Conservation (phyloP, 2,888 invertebrate species). For the Tenthredo mesomela region DNA sequence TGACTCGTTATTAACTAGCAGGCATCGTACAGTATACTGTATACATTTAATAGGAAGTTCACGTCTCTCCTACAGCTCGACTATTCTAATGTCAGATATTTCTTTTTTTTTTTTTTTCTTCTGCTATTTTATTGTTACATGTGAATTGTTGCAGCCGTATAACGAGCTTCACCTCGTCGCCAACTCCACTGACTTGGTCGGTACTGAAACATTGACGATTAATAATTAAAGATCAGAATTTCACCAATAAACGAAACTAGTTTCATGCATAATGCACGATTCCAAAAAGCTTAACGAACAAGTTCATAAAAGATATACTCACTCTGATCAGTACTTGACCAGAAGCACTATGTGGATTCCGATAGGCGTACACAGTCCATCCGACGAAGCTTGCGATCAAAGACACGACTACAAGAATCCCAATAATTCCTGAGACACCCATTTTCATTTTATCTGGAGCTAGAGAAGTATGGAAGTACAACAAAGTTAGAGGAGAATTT, state of each 20-base stretch:
- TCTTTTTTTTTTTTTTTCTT: slow-evolving; percentile 59
- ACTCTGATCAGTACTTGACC: slow-evolving; percentile 98
- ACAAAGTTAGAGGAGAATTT: neutral
- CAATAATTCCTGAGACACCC: slow-evolving; percentile 82
- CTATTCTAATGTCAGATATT: slow-evolving; percentile 61
- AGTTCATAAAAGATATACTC: slow-evolving; percentile 69
- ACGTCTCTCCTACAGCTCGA: slow-evolving; percentile 66
- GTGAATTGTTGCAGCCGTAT: slow-evolving; percentile 96
- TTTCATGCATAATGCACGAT: too few relatives aligned
- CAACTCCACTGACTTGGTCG: slow-evolving; percentile 97
- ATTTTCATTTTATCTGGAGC: slow-evolving; percentile 75
- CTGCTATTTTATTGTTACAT: slow-evolving; percentile 83
- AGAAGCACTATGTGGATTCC: slow-evolving; percentile 96
- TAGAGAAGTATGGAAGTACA: slow-evolving; percentile 51
- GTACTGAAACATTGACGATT: slow-evolving; percentile 83
- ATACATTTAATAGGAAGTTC: slow-evolving; percentile 72
- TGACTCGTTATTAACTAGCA: slow-evolving; percentile 58
- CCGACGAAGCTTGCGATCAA: slow-evolving; percentile 84
- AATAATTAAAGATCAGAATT: slow-evolving; percentile 9
- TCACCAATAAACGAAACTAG: too few relatives aligned
- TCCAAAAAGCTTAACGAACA: neutral
- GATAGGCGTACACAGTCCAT: slow-evolving; percentile 97
- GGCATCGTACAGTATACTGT: slow-evolving; percentile 62
- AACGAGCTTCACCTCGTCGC: slow-evolving; percentile 94
- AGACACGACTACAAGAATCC: slow-evolving; percentile 85